Base-by-base conservation (phyloP, 2,888 invertebrate species). In the Eupithecia insigniata region DNA sequence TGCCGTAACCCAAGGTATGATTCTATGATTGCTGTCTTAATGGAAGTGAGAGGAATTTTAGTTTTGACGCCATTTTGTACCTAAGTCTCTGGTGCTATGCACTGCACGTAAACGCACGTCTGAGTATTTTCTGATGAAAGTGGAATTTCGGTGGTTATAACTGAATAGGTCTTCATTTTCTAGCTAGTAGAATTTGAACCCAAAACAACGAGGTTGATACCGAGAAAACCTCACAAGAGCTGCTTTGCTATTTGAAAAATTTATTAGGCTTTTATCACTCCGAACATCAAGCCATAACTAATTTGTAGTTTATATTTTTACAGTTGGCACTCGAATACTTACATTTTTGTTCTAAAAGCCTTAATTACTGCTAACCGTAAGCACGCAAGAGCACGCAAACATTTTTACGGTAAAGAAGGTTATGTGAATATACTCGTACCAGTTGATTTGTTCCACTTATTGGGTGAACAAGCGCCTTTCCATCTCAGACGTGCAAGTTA, bases 381-480 rank as follows among this genome's bases (percentile, higher is more conserved):
- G 84, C 30, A n/a, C 32, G n/a, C 32, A 34, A 62, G 61, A 34
- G 84, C 88, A 89, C 88, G 88, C 89, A 87, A 89, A 83, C 80
- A 78, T 78, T 80, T 77, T 80, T 85, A 89, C 87, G 87, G 88
- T 82, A 85, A 85, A 82, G 83, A 87, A 87, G 86, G 86, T 83
- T 87, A 81, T 88, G 85, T 86, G 87, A 89, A 87, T 82, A 83
- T 34, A 64, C 64, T 36, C 10, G 64, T 64, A 64, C 64, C 64
- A n/a, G 64, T 64, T 64, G 36, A 64, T 64, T 36, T 64, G 64
- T 64, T 64, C 64, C 16, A 22, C 34, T 36, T 60, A 32, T 60
- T n/a, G n/a, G 18, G 18, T 26, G 55, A 55, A 55, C 14, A 55
- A 22, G 55, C 26, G 14, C 55, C 55, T 55, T 51, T 55, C 55